phyloP scores from a whole-genome alignment of 2,888 invertebrate species.

The Andrena bicolor region DNA sequence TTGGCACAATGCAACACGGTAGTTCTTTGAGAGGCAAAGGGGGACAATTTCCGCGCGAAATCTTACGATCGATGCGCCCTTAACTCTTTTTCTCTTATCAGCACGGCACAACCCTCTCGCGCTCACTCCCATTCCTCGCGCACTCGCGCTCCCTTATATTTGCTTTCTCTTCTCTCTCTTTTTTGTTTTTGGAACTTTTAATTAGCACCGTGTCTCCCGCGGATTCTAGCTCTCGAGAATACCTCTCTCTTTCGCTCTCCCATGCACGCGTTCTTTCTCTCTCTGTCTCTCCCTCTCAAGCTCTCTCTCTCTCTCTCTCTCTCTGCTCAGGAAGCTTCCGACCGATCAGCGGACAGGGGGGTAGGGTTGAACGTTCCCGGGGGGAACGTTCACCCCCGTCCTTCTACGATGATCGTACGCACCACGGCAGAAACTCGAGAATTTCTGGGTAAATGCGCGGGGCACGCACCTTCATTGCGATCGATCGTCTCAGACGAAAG shows the following conservation, averaged over 20 bases:
- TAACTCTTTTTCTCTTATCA: constrained; percentile 19
- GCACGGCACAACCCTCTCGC: constrained; percentile 9
- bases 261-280: constrained; percentile 12
- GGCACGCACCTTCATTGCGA: constrained; percentile 19
- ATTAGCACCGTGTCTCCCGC: constrained; percentile 81
- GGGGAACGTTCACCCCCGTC: neutral
- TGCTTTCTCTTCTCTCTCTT: neutral
- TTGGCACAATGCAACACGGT: too few species aligned
- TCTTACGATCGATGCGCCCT: constrained; percentile 36
- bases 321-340: constrained; percentile 45
- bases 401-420: constrained; percentile 6
- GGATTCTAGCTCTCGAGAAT: constrained; percentile 51
- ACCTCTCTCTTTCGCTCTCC: constrained; percentile 35
- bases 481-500: constrained; percentile 14
- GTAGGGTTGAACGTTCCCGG: constrained; percentile 24
- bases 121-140: constrained; percentile 31
- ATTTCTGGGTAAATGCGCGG: constrained; percentile 17
- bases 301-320: constrained; percentile 23
- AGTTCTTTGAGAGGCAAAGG: constrained; percentile 1
- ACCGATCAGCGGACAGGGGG: constrained; percentile 53
- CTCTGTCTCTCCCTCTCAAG: constrained; percentile 21
- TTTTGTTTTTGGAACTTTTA: constrained; percentile 78
- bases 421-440: constrained; percentile 19
- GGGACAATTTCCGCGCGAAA: constrained; percentile 17
- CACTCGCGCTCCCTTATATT: constrained; percentile 32